These are phyloP conservation scores for Sicus ferrugineus DNA, from an alignment of 2,888 invertebrate species.

Conservation along the genomic window DNA sequence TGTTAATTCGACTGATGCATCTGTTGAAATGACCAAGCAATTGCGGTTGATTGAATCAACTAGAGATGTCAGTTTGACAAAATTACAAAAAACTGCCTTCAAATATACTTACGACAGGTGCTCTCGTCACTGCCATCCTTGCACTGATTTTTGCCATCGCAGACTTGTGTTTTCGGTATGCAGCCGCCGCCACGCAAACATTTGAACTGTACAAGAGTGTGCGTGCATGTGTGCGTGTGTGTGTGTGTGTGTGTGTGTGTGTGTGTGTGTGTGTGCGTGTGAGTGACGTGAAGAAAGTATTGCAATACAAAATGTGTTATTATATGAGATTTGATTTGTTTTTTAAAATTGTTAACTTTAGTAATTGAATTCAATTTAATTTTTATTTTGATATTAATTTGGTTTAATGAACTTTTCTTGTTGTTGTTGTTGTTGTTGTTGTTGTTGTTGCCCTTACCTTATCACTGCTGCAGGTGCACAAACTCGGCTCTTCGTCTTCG, in stretches of 20 bases:
- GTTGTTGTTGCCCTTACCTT: constrained; percentile 57
- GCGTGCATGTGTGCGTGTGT: constrained; percentile 10
- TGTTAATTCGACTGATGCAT: no score
- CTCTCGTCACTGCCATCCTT: constrained; percentile 68
- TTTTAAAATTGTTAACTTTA: background rate
- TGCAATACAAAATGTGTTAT: background rate
- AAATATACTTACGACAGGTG: constrained; percentile 59
- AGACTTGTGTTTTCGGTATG: constrained; percentile 63
- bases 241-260: constrained; percentile 28
- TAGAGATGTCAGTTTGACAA: no score
- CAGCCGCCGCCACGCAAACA: constrained; percentile 64
- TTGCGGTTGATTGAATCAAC: no score
- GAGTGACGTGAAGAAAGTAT: background rate
- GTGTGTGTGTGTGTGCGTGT: background rate
- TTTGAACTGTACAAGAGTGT: constrained; percentile 57
- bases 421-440: background rate
- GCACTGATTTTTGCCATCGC: constrained; percentile 68
- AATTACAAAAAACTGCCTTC: no score
- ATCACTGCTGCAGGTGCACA: constrained; percentile 58
- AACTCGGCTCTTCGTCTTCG: constrained; percentile 73
- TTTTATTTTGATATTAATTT: background rate
- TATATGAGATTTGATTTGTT: background rate
- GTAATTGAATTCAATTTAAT: background rate
- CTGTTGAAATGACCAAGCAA: no score
- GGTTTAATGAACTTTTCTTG: background rate